Base-by-base conservation (phyloP, 2,888 invertebrate genomes). In the Theodoxus fluviatilis region DNA sequence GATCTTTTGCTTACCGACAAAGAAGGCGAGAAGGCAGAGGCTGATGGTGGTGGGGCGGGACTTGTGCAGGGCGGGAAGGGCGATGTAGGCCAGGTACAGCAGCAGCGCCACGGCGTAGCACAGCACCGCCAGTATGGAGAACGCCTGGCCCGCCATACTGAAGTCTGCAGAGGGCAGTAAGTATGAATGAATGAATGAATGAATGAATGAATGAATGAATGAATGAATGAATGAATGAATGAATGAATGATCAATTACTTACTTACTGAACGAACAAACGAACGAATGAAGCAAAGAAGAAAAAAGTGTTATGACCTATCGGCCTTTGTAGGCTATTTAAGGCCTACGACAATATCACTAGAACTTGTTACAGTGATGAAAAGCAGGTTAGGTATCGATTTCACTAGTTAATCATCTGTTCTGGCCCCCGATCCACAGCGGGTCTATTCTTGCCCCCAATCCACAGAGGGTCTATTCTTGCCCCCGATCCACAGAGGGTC, bases 121-220 rank as follows among this genome's bases (percentile, higher is more conserved):
- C 73, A 79, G 73, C 15, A 76, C 74, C 1, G 78, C 78, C 65
- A 79, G 69, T 37, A 79, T 78, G 25, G 77, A 78, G 64, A 79
- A 79, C 3, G 77, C 75, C 68, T 79, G 79, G 4, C 76, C 75
- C 7, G 77, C 78, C 71, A 79, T 74, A 37, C 75, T 77, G 69
- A 79, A 79, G 66, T 78, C 79, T 79, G 76, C 55, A 78, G 69
- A 28, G 22, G 59, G 40, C 69, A 69, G 37, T 59, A n/a, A 55
- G 38, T 43, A 43, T 43, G 43, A 12, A 43, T 43, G 43, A 12
- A 43, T 43, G 18, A 12, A 25, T 49, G 52, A 22, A 25, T 49
- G 52, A 22, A 25, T 52, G 52, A 22, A 25, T 52, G 52, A 22
- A 25, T 52, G 52, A 22, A 25, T 52, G 52, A 22, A 25, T 52